Evolutionary conservation across 2,888 invertebrate genomes (phyloP), one percentile per base, ranked within the genome.

Genomic region (Aelia acuminata): DNA sequence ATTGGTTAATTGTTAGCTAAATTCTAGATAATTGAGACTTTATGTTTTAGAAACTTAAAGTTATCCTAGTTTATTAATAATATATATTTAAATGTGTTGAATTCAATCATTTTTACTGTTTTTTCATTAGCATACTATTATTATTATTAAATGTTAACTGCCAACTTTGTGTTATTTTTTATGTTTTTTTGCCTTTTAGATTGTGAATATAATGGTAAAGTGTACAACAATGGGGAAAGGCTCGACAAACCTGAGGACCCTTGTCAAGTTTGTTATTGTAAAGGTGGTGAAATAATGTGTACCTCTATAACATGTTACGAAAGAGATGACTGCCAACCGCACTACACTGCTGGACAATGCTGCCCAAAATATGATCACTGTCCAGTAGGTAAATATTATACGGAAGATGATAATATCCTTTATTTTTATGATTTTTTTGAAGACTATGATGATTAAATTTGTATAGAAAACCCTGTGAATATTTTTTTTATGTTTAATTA

Each of bases 321-420:
- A 91, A 93, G 96, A 87, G 95, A 95, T 90, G 96, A 96, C 92
- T 96, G 96, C 92, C 94, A 94, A 91, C 96, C 96, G 57, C 94
- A 95, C 90, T 94, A 94, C 90, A 95, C 96, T 90, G 94, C 95
- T 20, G 96, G 96, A 86, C 94, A 95, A 91, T 96, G 96, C 92
- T 96, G 96, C 91, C 96, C 96, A 1, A 95, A 95, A 92, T 96
- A 96, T 92, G 96, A 96, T 92, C 95, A 96, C 93, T 96, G 96
- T 92, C 96, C 96, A 63, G 94, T 95, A 5, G 95, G 95, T 93
- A 92, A 90, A 88, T 89, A 47, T 63, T 70, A 50, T 35, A 26
- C 3, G 50, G 63, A 63, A 47, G 47, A 70, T 70, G 49, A 22
- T 20, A 3, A 50, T n/a, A 63, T 39, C n/a, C 13, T 87, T 87